phyloP scores from a whole-genome alignment of 2,888 invertebrate genomes.

The Agrenia bidenticulata region DNA sequence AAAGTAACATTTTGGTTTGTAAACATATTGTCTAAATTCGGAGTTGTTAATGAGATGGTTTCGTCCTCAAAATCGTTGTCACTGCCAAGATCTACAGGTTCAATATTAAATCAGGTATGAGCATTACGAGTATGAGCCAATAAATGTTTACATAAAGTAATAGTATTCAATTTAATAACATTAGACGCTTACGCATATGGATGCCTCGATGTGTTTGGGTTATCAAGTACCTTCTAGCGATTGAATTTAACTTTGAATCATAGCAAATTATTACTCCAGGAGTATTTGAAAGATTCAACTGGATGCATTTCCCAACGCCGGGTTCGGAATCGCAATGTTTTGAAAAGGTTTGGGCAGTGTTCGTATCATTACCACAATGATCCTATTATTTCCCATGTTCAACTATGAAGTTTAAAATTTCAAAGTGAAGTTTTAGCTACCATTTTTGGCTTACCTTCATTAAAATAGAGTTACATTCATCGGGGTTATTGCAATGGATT shows the following conservation, averaged over 20 bases:
- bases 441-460: not conserved
- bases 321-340: not conserved
- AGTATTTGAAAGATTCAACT: not conserved
- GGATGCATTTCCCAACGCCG: no score
- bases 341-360: not conserved
- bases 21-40: not conserved
- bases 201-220: not conserved
- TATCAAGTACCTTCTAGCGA: slow-evolving; percentile 2
- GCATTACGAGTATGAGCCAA: no score
- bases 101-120: no score
- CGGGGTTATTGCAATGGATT: slow-evolving; percentile 8
- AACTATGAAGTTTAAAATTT: no score
- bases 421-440: no score
- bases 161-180: not conserved
- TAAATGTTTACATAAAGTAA: no score
- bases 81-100: slow-evolving; percentile 4
- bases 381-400: slow-evolving; percentile 3
- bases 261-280: slow-evolving; percentile 14
- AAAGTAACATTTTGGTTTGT: not conserved
- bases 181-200: not conserved
- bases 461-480: slow-evolving; percentile 13
- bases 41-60: not conserved
- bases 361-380: not conserved
- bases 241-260: not conserved
- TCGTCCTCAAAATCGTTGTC: not conserved